Base-by-base conservation (phyloP, 1,140 invertebrate genomes). In the Dendrolimus kikuchii region DNA sequence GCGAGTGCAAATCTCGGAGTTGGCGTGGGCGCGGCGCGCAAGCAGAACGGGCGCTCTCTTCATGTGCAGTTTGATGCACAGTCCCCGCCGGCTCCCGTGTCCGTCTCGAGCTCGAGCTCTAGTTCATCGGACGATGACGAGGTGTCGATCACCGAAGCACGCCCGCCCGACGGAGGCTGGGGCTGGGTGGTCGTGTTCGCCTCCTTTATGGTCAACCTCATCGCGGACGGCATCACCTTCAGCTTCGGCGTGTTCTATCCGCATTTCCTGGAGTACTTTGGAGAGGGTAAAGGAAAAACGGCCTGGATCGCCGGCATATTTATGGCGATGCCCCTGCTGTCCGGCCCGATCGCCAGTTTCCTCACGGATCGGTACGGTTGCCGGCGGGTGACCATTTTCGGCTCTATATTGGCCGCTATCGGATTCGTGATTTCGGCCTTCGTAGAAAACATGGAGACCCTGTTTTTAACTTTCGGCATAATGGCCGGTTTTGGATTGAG, bases 291-390 rank as follows among this genome's bases (percentile, higher is more conserved):
- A 65, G 92, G 93, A n/a, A 95, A 95, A 71, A 97, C 96, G 0
- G 94, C 96, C 0, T 96, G 95, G 93, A 95, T 98, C 40, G 95
- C 95, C 1, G 94, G 94, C 40, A 88, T 97, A 9, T 96, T 97
- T 71, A 95, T 96, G 90, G 94, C 95, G 2, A 96, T 97, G 90
- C 96, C 96, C 6, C 76, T 97, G 49, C 80, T 98, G 5, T 95
- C 94, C 1, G 96, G 96, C 3, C 96, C 96, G 0, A 90, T 98
- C 8, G 95, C 96, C 5, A 95, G 94, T 70, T 94, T 95, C 59
- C 85, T 97, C 4, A 96, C 95, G 0, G 96, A 97, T 70, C 90
- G 95, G 40, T 94, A 93, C 77, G 95, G 95, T 39, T 97, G 95
- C 74, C 88, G 93, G 8, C 90, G 89, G 43, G 92, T 96, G 42